Evolutionary conservation across 2,797 vertebrate genomes (phyloP).

Genomic region (Premnoplex brunnescens): DNA sequence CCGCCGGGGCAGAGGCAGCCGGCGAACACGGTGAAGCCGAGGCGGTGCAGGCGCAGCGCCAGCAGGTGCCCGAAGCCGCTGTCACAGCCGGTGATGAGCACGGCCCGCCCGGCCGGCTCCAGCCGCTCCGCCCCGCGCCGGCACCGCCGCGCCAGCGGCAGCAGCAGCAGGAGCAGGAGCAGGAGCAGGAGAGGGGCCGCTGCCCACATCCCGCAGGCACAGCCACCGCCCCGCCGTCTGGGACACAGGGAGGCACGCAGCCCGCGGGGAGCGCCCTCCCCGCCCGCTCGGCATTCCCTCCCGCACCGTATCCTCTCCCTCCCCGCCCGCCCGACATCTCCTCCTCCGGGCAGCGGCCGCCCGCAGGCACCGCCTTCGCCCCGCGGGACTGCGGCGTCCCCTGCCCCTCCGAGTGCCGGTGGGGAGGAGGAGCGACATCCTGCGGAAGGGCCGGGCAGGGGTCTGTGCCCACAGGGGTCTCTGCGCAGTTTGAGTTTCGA

Average conservation of each 20-base stretch:
- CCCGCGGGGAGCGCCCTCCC: neutral
- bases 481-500: accelerated
- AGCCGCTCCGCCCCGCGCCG: neutral
- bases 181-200: neutral
- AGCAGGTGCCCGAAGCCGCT: conserved; percentile 67
- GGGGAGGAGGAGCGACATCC: accelerated
- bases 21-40: conserved; percentile 66
- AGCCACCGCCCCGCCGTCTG: neutral
- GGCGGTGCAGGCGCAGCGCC: conserved; percentile 47
- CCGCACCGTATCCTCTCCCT: neutral
- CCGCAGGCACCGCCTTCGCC: neutral
- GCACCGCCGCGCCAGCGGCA: neutral
- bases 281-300: neutral
- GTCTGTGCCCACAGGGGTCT: accelerated
- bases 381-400: accelerated
- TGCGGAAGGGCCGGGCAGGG: accelerated
- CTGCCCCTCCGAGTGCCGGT: neutral
- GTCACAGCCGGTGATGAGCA: conserved; percentile 72
- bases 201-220: neutral
- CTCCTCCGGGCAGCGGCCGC: neutral
- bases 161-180: neutral
- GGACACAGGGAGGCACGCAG: too few species aligned
- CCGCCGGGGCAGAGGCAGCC: conserved; percentile 55
- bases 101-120: conserved; percentile 48
- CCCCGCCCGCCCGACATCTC: neutral